Evolutionary conservation across 2,113 vertebrate species (phyloP).

Genomic region (Ptilonorhynchus violaceus): DNA sequence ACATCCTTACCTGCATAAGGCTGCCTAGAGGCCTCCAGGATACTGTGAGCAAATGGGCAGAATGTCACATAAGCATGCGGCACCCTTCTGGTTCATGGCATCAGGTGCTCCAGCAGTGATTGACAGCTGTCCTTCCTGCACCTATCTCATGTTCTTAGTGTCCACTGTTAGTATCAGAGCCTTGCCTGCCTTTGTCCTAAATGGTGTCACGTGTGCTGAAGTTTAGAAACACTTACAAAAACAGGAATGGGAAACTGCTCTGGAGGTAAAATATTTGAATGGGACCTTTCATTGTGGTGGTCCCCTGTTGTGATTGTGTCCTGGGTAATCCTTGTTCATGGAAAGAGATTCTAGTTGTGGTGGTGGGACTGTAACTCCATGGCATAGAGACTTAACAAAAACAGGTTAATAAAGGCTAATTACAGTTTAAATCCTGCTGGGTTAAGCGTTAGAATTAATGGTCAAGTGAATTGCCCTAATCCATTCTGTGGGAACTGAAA

Average conservation of each 20-base stretch:
- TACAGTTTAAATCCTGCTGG: neutral
- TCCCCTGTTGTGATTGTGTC: neutral
- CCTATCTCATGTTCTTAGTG: neutral
- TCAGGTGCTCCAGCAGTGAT: neutral
- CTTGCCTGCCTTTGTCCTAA: neutral
- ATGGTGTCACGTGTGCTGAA: neutral
- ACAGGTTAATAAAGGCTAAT: neutral
- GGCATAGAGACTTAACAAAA: neutral
- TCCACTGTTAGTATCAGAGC: neutral
- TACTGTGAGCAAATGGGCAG: neutral
- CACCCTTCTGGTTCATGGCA: neutral
- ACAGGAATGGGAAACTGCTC: neutral
- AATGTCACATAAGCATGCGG: accelerated
- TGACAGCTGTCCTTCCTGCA: neutral
- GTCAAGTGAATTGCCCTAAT: neutral
- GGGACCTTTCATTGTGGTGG: neutral
- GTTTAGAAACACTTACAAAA: neutral
- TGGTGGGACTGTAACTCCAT: neutral
- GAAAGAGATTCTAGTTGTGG: neutral
- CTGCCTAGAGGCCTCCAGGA: neutral
- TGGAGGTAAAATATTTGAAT: neutral
- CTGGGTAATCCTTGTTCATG: neutral
- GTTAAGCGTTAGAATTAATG: neutral
- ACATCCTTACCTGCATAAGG: neutral
- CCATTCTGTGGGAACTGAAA: neutral